Percentiles rank a stretch among this genome's conserved stretches.
These are phyloP conservation scores for Chloroclysta siterata DNA, from an alignment of 2,888 invertebrate genomes.

Conservation along the genomic window DNA sequence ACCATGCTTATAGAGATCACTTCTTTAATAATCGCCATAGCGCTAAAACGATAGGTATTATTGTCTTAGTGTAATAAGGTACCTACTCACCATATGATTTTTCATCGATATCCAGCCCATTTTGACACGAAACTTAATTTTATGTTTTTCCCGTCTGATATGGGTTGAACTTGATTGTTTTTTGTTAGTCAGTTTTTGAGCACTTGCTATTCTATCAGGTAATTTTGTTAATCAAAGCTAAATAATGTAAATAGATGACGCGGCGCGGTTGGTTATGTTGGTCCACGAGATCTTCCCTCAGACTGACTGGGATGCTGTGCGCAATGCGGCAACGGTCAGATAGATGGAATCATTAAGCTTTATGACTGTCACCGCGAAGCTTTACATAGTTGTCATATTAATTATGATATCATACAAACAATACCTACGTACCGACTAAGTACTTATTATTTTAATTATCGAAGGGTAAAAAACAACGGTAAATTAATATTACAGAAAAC, in stretches of 20 bases:
- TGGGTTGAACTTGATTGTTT: slow-evolving; percentile 37
- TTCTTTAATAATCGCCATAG: too few relatives aligned
- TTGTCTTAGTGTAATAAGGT: too few relatives aligned
- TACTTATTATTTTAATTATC: background rate
- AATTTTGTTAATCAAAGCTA: slow-evolving; percentile 40
- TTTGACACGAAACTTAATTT: slow-evolving; percentile 68
- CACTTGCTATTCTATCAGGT: slow-evolving; percentile 19
- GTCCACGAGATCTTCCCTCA: slow-evolving; percentile 72
- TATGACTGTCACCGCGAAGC: slow-evolving; percentile 34
- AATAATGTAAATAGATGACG: slow-evolving; percentile 43
- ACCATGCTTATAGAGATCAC: background rate
- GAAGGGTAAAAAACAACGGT: background rate
- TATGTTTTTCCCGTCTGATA: slow-evolving; percentile 66
- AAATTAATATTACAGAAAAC: background rate
- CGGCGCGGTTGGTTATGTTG: slow-evolving; percentile 72
- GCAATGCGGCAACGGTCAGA: slow-evolving; percentile 78
- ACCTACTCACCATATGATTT: slow-evolving; percentile 78
- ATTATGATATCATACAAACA: background rate
- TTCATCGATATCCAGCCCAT: slow-evolving; percentile 84
- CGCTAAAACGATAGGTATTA: too few relatives aligned
- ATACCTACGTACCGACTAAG: background rate
- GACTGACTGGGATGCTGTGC: slow-evolving; percentile 82
- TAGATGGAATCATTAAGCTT: slow-evolving; percentile 56
- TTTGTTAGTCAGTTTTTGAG: slow-evolving; percentile 12
- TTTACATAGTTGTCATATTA: background rate